These are phyloP conservation scores for Molossus alvarezi DNA, from an alignment of 2,797 vertebrate species.

Conservation along the genomic window DNA sequence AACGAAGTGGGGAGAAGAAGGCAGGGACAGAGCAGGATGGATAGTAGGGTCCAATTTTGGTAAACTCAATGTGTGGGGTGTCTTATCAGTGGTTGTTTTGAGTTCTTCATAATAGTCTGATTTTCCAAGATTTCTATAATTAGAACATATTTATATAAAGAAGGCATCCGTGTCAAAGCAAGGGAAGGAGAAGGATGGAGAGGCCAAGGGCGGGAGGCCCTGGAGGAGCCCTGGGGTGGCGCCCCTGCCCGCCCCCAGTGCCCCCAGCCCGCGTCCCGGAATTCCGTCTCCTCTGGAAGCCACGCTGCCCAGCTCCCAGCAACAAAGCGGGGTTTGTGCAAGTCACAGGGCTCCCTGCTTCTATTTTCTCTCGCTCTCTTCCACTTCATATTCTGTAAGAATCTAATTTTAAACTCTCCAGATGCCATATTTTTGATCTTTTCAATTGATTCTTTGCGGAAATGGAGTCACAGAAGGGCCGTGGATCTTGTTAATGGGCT, in stretches of 20 bases:
- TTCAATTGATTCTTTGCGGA: conserved; percentile 76
- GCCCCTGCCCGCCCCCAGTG: background rate
- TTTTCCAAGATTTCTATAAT: conserved; percentile 72
- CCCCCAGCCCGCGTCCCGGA: background rate
- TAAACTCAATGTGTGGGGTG: background rate
- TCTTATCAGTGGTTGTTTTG: background rate
- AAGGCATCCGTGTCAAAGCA: conserved; percentile 18
- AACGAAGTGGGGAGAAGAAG: background rate
- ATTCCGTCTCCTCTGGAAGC: conserved; percentile 55
- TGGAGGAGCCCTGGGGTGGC: background rate
- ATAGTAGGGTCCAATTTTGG: background rate
- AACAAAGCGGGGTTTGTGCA: conserved; percentile 54
- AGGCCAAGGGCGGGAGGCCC: background rate
- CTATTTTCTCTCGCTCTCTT: conserved; percentile 69
- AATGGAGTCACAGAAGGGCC: conserved; percentile 70
- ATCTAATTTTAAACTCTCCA: conserved; percentile 84
- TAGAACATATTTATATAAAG: conserved; percentile 56
- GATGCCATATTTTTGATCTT: conserved; percentile 79
- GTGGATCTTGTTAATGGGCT: conserved; percentile 49
- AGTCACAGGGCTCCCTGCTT: conserved; percentile 69
- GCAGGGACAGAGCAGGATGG: background rate
- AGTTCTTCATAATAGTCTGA: conserved; percentile 47
- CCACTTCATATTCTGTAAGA: conserved; percentile 76
- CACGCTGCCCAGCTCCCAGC: conserved; percentile 64
- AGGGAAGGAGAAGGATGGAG: background rate